These are phyloP conservation scores for Aphrophora alni DNA, from an alignment of 2,888 invertebrate genomes.

Conservation along the genomic window DNA sequence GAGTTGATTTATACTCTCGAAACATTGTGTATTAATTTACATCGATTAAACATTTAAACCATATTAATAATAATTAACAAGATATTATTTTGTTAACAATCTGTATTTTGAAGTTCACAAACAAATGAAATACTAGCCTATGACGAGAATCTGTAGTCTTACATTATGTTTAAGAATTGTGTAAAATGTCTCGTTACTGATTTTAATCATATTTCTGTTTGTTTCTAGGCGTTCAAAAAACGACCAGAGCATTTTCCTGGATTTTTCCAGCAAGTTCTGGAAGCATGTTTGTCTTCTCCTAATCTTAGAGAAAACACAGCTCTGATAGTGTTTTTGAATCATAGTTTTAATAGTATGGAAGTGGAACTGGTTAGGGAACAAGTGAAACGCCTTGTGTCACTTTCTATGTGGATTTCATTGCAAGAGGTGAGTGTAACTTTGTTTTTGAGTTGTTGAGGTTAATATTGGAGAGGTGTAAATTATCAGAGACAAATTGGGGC, in stretches of 20 bases:
- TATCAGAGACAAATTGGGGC: too few species aligned
- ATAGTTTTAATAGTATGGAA: constrained; percentile 98
- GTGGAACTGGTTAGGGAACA: constrained; percentile 91
- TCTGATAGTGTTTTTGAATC: constrained; percentile 89
- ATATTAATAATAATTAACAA: too few species aligned
- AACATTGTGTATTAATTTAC: too few species aligned
- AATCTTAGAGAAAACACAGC: constrained; percentile 76
- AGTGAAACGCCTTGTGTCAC: constrained; percentile 80
- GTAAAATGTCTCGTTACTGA: too few species aligned
- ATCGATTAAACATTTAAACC: too few species aligned
- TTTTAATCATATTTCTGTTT: not conserved
- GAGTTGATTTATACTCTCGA: too few species aligned
- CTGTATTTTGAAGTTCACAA: too few species aligned
- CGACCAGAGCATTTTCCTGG: constrained; percentile 77
- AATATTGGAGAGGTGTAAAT: too few species aligned
- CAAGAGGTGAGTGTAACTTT: constrained; percentile 67
- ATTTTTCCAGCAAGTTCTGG: constrained; percentile 83
- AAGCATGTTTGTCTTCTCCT: constrained; percentile 66
- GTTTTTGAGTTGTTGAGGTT: not conserved
- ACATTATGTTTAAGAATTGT: too few species aligned
- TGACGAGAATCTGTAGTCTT: too few species aligned
- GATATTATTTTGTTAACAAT: too few species aligned
- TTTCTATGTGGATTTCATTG: constrained; percentile 92
- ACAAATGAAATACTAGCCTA: too few species aligned
- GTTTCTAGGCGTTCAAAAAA: constrained; percentile 75